phyloP scores from a whole-genome alignment of 2,113 vertebrate genomes.

The Upupa epops region DNA sequence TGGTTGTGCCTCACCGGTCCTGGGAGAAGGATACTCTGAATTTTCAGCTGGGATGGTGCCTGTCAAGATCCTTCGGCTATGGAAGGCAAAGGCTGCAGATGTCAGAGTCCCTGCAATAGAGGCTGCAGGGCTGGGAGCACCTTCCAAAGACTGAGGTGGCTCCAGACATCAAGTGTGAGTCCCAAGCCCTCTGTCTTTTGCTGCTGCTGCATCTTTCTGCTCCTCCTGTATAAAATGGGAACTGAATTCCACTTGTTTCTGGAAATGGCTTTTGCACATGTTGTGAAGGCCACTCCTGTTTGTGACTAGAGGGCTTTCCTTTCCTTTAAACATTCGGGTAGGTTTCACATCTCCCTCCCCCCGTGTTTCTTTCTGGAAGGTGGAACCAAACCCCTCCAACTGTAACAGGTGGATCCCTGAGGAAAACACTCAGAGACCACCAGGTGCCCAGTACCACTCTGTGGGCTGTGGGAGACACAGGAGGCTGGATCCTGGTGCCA shows the following conservation, averaged over 20 bases:
- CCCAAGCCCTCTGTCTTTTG: neutral
- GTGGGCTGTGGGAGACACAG: neutral
- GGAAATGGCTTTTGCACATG: conserved; percentile 73
- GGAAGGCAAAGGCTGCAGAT: neutral
- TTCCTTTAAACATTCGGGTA: neutral
- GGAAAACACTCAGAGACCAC: neutral
- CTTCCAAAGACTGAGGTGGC: neutral
- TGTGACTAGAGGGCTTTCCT: neutral
- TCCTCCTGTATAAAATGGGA: conserved; percentile 23
- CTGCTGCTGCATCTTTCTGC: neutral
- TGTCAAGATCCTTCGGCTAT: neutral
- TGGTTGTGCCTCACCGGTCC: neutral
- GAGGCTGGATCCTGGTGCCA: neutral
- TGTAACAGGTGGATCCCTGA: conserved; percentile 17
- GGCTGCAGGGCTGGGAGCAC: neutral
- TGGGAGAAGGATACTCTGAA: neutral
- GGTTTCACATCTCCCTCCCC: conserved; percentile 28
- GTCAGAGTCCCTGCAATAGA: neutral
- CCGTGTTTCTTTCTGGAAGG: neutral
- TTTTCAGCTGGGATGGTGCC: neutral
- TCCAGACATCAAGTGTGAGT: neutral
- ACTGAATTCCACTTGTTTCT: conserved; percentile 76
- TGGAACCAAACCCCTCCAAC: conserved; percentile 29
- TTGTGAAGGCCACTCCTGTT: conserved; percentile 31
- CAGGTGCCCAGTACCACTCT: neutral